phyloP scores from a whole-genome alignment of 2,113 vertebrate species.

The Oenanthe melanoleuca region DNA sequence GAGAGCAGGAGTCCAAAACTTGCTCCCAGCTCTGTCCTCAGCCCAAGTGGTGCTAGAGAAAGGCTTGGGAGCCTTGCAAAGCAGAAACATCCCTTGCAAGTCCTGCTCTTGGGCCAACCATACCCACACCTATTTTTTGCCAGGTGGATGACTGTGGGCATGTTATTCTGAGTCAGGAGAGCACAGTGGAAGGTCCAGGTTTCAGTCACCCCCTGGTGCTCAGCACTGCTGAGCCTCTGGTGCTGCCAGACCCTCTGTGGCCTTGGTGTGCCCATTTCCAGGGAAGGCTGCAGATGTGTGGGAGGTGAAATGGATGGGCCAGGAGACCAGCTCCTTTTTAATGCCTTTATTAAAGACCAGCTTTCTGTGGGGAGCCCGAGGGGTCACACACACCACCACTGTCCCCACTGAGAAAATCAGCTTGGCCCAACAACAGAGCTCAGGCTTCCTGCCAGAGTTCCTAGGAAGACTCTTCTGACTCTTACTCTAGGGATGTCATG shows the following conservation, averaged over 20 bases:
- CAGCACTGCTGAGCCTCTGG: neutral
- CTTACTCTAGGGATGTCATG: too few relatives aligned
- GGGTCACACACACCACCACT: too few relatives aligned
- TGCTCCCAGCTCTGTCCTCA: neutral
- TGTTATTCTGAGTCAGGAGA: neutral
- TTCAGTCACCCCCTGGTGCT: accelerated
- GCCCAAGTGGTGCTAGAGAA: neutral
- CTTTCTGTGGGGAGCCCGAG: too few relatives aligned
- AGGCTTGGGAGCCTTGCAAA: neutral
- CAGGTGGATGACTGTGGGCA: neutral
- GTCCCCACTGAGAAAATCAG: too few relatives aligned
- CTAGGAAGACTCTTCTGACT: too few relatives aligned
- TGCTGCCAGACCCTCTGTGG: neutral
- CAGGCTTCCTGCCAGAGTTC: too few relatives aligned
- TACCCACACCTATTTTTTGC: neutral
- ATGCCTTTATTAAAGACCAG: too few relatives aligned
- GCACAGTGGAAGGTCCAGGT: neutral
- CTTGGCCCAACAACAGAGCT: too few relatives aligned
- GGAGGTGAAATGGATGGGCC: neutral
- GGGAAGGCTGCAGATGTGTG: accelerated
- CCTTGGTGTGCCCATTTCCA: accelerated
- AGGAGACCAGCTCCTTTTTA: too few relatives aligned
- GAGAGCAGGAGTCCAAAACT: neutral
- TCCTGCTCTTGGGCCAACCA: neutral
- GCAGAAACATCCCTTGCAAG: neutral